Evolutionary conservation across 1,140 invertebrate species (phyloP).

Genomic region (Saccostrea cuccullata): DNA sequence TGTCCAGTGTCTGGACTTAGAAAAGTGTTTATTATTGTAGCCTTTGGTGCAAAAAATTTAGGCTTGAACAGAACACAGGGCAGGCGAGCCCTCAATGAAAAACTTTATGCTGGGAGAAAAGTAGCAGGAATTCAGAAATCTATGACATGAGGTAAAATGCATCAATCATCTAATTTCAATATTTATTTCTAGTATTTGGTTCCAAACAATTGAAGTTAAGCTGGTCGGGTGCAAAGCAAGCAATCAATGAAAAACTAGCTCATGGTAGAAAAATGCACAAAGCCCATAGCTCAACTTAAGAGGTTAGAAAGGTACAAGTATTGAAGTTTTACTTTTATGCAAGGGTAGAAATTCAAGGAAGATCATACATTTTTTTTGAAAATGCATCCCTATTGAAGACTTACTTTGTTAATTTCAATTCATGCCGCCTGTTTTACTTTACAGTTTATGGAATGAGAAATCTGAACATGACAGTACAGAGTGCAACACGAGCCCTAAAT

Average conservation of each 20-base stretch:
- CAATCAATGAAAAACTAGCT: slow-evolving; percentile 41
- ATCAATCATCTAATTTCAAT: background rate
- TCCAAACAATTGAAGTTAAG: slow-evolving; percentile 42
- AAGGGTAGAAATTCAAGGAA: background rate
- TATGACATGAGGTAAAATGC: slow-evolving; percentile 16
- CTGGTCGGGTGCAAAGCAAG: slow-evolving; percentile 42
- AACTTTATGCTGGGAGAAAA: slow-evolving; percentile 42
- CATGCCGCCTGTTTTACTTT: background rate
- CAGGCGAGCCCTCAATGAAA: slow-evolving; percentile 35
- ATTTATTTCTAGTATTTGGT: slow-evolving; percentile 41
- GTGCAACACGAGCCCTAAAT: slow-evolving; percentile 24
- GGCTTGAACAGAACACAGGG: slow-evolving; percentile 36
- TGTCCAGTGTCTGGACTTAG: background rate
- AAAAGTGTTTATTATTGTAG: slow-evolving; percentile 26
- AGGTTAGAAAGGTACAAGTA: background rate
- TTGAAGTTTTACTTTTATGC: background rate
- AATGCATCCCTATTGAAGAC: background rate
- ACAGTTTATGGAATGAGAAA: slow-evolving; percentile 28
- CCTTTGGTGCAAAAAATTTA: slow-evolving; percentile 27
- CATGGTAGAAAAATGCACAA: slow-evolving; percentile 37
- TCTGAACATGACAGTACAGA: slow-evolving; percentile 16
- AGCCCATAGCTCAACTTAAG: slow-evolving; percentile 18
- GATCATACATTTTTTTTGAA: slow-evolving; percentile 12
- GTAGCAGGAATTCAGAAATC: slow-evolving; percentile 23
- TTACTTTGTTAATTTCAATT: background rate